These are phyloP conservation scores for Cygnus olor DNA, from an alignment of 2,797 vertebrate species.

Conservation along the genomic window DNA sequence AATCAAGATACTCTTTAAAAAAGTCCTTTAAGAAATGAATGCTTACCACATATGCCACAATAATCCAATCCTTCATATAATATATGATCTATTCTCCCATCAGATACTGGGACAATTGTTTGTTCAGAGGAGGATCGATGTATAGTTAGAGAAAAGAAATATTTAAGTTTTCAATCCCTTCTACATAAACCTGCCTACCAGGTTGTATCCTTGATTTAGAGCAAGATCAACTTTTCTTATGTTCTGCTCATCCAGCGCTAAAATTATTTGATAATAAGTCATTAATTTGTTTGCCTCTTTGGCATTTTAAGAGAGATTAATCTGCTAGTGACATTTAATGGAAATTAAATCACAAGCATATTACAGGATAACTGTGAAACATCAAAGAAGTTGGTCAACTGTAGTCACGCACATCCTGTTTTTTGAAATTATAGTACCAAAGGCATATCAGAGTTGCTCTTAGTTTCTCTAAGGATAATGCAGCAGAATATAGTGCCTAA, in stretches of 20 bases:
- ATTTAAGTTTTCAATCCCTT: not conserved
- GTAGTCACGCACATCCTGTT: slow-evolving; percentile 11
- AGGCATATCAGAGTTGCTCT: not conserved
- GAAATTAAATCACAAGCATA: slow-evolving; percentile 73
- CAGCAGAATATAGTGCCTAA: not conserved
- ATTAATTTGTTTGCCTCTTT: slow-evolving; percentile 70
- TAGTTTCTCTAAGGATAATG: not conserved
- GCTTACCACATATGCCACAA: not conserved
- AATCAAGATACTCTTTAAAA: not conserved
- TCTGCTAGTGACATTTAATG: slow-evolving; percentile 71
- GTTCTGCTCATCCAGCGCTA: slow-evolving; percentile 54
- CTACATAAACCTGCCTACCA: not conserved
- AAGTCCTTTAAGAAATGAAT: not conserved
- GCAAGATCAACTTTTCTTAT: slow-evolving; percentile 46
- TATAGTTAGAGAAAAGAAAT: not conserved
- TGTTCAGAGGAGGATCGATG: not conserved
- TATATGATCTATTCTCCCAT: not conserved
- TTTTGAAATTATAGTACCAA: not conserved
- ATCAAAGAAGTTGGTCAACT: slow-evolving; percentile 68
- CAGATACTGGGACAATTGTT: not conserved
- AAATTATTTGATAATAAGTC: slow-evolving; percentile 63
- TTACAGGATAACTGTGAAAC: slow-evolving; percentile 70
- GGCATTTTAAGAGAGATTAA: slow-evolving; percentile 74
- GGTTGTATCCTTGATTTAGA: slow-evolving; percentile 1
- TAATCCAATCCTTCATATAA: not conserved